phyloP scores from a whole-genome alignment of 2,888 invertebrate genomes.

The Copidosoma aretas region DNA sequence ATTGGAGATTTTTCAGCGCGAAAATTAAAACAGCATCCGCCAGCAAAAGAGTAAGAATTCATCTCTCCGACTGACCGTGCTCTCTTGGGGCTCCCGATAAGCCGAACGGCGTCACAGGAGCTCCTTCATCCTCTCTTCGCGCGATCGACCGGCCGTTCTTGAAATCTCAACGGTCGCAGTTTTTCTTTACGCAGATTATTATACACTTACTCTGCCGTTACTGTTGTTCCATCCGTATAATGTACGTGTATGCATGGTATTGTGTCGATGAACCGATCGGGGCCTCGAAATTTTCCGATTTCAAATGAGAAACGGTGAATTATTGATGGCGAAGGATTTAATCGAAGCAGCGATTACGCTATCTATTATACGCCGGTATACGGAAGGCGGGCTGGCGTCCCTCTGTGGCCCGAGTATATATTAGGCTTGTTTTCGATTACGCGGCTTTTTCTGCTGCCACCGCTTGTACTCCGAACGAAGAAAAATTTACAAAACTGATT shows the following conservation, averaged over 20 bases:
- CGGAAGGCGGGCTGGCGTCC: too few species aligned
- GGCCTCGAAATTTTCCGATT: neutral
- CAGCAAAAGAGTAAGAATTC: neutral
- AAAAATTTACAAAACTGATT: neutral
- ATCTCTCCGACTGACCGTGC: conserved; percentile 21
- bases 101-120: conserved; percentile 31
- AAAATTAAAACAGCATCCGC: neutral
- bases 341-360: neutral
- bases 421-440: neutral
- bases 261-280: neutral
- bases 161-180: conserved; percentile 1
- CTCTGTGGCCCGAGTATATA: too few species aligned
- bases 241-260: neutral
- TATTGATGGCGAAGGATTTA: conserved; percentile 8
- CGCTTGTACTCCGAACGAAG: neutral
- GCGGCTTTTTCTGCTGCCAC: neutral
- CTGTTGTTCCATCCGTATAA: neutral
- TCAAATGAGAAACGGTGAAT: conserved; percentile 4
- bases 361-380: neutral
- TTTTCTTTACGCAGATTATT: too few species aligned
- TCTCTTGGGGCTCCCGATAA: conserved; percentile 19
- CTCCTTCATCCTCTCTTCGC: conserved; percentile 26
- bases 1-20: too few species aligned
- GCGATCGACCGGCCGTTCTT: conserved; percentile 14
- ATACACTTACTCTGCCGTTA: too few species aligned